Evolutionary conservation across 2,888 invertebrate species (phyloP).

Genomic region (Drosophila macrospina): DNA sequence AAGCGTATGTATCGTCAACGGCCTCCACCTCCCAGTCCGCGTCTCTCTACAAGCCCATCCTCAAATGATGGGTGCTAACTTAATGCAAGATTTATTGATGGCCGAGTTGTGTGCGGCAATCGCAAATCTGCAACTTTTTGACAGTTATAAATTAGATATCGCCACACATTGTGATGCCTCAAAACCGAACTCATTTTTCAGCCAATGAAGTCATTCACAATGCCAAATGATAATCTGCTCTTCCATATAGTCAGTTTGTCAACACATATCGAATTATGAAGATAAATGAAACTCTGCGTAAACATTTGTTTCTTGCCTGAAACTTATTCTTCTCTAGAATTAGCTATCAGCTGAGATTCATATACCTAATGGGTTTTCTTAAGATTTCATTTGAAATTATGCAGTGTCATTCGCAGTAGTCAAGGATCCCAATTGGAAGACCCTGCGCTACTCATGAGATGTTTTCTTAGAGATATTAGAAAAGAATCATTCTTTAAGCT

Average conservation of each 20-base stretch:
- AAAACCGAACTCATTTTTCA: conserved; percentile 56
- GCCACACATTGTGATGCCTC: conserved; percentile 34
- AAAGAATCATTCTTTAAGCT: neutral
- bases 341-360: no score
- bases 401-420: neutral
- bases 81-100: conserved; percentile 72
- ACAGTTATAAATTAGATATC: conserved; percentile 69
- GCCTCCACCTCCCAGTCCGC: neutral
- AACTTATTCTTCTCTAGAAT: neutral
- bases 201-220: conserved; percentile 38
- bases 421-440: no score
- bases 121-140: conserved; percentile 55
- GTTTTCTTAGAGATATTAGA: no score
- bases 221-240: conserved; percentile 19
- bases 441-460: no score
- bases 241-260: conserved; percentile 23
- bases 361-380: neutral
- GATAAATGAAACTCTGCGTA: conserved; percentile 22
- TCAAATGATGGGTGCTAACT: conserved; percentile 48
- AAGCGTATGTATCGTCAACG: conserved; percentile 35
- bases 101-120: conserved; percentile 37
- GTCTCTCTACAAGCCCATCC: conserved; percentile 18
- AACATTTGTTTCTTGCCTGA: neutral
- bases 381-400: neutral
- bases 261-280: conserved; percentile 22